Evolutionary conservation across 2,888 invertebrate species (phyloP).

Genomic region (Ennomos quercinarius): DNA sequence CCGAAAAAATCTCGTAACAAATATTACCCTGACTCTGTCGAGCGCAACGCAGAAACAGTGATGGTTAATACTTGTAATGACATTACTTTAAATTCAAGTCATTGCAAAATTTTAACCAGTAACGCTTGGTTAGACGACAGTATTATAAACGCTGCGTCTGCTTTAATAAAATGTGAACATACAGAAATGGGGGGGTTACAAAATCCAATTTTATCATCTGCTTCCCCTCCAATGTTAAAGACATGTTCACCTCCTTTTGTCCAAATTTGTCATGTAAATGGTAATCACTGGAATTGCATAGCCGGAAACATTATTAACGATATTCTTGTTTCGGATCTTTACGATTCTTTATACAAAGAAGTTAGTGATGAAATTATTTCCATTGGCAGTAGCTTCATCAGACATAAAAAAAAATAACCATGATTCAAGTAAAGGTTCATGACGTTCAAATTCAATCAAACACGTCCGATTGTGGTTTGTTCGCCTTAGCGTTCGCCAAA

Average conservation of each 20-base stretch:
- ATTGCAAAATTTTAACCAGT: too few relatives aligned
- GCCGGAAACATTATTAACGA: conserved; percentile 1
- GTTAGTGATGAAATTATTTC: conserved; percentile 11
- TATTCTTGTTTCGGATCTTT: conserved; percentile 8
- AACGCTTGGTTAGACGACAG: too few relatives aligned
- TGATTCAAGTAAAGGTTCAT: too few relatives aligned
- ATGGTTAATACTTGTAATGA: too few relatives aligned
- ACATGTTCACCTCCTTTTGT: conserved; percentile 5
- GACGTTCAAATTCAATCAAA: neutral
- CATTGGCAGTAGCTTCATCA: conserved; percentile 8
- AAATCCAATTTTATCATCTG: too few relatives aligned
- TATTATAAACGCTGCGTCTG: too few relatives aligned
- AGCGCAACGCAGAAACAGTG: too few relatives aligned
- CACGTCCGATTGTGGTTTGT: conserved; percentile 9
- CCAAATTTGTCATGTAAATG: conserved; percentile 11
- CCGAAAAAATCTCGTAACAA: neutral
- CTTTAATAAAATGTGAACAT: too few relatives aligned
- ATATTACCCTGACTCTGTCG: too few relatives aligned
- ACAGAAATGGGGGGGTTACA: too few relatives aligned
- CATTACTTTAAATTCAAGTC: too few relatives aligned
- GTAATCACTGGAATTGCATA: conserved; percentile 11
- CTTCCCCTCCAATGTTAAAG: conserved; percentile 1
- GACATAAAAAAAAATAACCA: neutral
- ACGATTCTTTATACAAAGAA: conserved; percentile 2
- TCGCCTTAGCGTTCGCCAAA: conserved; percentile 10